Conservation (phyloP, 2,797 vertebrate genomes). For the Arrhamphus sclerolepis region DNA sequence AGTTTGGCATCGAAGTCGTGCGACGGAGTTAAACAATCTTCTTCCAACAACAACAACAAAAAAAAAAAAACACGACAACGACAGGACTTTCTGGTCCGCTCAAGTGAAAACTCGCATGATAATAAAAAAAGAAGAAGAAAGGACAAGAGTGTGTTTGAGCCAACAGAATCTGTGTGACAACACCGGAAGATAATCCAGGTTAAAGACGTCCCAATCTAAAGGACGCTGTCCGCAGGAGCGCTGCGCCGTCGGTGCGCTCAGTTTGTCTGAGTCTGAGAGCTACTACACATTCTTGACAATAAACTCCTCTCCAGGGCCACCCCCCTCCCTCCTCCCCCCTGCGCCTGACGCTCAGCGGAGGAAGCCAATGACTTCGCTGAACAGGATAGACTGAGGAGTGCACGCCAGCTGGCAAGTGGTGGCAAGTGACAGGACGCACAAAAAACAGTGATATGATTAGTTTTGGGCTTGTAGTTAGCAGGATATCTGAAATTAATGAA, state of each 20-base stretch:
- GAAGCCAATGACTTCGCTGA: conserved; percentile 56
- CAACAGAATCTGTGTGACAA: conserved; percentile 4
- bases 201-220: conserved; percentile 18
- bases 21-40: conserved; percentile 13
- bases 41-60: conserved; percentile 6
- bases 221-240: conserved; percentile 23
- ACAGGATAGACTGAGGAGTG: conserved; percentile 6
- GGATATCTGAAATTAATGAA: background rate
- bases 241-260: conserved; percentile 11
- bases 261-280: conserved; percentile 60
- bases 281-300: conserved; percentile 64
- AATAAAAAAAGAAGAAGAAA: background rate
- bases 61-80: background rate
- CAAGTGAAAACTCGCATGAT: conserved; percentile 54
- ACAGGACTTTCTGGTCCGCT: conserved; percentile 10
- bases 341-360: conserved; percentile 6
- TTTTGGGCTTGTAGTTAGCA: background rate
- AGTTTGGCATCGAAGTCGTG: conserved; percentile 56
- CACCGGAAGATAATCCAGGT: conserved; percentile 47
- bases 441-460: background rate
- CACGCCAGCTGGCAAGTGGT: conserved; percentile 29
- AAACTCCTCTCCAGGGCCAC: conserved; percentile 45
- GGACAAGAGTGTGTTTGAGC: background rate
- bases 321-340: conserved; percentile 8
- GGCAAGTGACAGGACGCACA: conserved; percentile 13